phyloP scores from a whole-genome alignment of 2,797 vertebrate species.

The Cyprinodon diabolis region DNA sequence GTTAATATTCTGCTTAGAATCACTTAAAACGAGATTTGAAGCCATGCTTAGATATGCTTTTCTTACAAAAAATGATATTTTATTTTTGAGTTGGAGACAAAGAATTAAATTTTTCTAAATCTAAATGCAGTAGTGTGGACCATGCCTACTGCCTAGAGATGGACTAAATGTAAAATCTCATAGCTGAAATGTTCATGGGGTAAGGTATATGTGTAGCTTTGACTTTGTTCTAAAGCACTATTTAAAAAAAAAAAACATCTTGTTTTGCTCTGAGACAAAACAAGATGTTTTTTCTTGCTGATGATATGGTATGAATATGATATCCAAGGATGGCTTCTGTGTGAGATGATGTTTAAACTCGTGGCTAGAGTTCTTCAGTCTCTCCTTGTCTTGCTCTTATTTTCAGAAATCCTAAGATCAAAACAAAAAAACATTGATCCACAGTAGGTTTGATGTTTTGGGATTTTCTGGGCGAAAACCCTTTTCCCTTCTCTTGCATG shows the following conservation, averaged over 20 bases:
- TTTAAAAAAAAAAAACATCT: conserved; percentile 37
- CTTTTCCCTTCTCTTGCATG: conserved; percentile 25
- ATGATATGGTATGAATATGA: conserved; percentile 47
- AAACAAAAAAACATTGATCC: conserved; percentile 5
- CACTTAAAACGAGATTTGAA: not conserved
- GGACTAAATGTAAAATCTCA: not conserved
- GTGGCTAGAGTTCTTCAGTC: conserved; percentile 38
- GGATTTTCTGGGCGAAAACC: conserved; percentile 39
- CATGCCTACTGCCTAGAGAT: no score
- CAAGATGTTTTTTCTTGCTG: conserved; percentile 50
- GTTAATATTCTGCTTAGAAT: no score
- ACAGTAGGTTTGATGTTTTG: not conserved
- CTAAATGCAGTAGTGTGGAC: not conserved
- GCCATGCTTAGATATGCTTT: not conserved
- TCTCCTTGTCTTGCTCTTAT: conserved; percentile 8
- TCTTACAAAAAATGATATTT: not conserved
- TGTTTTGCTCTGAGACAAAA: conserved; percentile 13
- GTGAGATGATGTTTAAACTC: conserved; percentile 50
- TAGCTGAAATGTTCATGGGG: not conserved
- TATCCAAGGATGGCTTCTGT: conserved; percentile 59
- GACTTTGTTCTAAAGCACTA: conserved; percentile 15
- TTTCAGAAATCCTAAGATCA: conserved; percentile 3
- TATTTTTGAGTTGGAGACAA: not conserved
- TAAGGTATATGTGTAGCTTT: not conserved
- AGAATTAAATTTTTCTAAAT: not conserved